A percentile compares a stretch with the other conserved stretches of the same genome.
phyloP scores from a whole-genome alignment of 2,113 vertebrate genomes.

The Microcebus griseorufus region DNA sequence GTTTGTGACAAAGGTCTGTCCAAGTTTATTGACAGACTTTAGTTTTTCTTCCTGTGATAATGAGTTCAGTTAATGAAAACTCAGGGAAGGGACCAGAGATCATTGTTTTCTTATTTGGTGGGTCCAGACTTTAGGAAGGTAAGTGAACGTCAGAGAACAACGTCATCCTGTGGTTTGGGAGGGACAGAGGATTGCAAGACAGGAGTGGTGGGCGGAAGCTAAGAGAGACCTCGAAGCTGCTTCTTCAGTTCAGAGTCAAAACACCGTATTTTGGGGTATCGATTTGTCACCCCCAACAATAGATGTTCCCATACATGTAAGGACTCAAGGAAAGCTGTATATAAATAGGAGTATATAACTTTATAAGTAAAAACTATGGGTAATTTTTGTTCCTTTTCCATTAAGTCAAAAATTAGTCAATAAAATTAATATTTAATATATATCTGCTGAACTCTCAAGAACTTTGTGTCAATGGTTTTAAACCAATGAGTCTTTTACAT shows the following conservation, averaged over 20 bases:
- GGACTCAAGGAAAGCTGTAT: background rate
- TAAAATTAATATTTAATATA: slow-evolving; percentile 45
- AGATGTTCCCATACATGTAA: background rate
- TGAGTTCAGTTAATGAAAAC: background rate
- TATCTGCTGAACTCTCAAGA: slow-evolving; percentile 5
- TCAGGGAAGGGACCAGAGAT: background rate
- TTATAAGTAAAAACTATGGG: background rate
- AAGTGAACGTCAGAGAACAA: background rate
- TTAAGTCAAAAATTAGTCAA: slow-evolving; percentile 16
- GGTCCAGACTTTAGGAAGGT: background rate
- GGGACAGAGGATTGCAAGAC: background rate
- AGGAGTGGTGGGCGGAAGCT: background rate
- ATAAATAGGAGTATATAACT: background rate
- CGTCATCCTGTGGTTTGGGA: background rate
- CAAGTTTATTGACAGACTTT: background rate
- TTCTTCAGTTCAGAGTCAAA: background rate
- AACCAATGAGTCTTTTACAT: slow-evolving; percentile 24
- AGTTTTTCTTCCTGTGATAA: background rate
- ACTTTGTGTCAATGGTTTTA: slow-evolving; percentile 31
- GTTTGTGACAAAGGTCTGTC: background rate
- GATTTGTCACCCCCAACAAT: background rate
- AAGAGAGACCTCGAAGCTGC: background rate
- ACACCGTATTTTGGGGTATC: background rate
- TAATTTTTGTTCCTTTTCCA: slow-evolving; percentile 12
- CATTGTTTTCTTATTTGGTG: background rate